These are phyloP conservation scores for Linyphia triangularis DNA, from an alignment of 2,888 invertebrate species.

Conservation along the genomic window DNA sequence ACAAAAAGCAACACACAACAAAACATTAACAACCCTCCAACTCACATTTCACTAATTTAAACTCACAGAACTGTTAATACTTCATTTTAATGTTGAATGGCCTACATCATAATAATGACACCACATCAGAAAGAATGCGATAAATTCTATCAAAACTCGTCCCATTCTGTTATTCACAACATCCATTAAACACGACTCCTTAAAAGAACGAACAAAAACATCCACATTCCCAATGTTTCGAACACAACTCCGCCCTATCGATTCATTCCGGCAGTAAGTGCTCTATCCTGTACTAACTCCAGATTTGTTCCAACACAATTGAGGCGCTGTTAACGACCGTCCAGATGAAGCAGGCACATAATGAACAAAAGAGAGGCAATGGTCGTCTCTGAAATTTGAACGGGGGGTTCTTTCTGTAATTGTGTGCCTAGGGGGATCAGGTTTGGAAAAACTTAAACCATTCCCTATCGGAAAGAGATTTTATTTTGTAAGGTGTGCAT, in stretches of 20 bases:
- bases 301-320: slow-evolving; percentile 69
- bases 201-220: not conserved
- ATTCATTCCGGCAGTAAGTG: slow-evolving; percentile 41
- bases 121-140: not conserved
- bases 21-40: too few relatives aligned
- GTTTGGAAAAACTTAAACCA: not conserved
- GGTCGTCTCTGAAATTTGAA: slow-evolving; percentile 15
- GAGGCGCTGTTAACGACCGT: slow-evolving; percentile 53
- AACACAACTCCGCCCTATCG: slow-evolving; percentile 27
- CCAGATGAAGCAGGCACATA: slow-evolving; percentile 54
- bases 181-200: slow-evolving; percentile 27
- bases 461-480: slow-evolving; percentile 22
- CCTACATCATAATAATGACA: too few relatives aligned
- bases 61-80: too few relatives aligned
- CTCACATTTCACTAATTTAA: too few relatives aligned
- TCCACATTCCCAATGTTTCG: slow-evolving; percentile 12
- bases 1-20: too few relatives aligned
- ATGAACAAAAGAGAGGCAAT: slow-evolving; percentile 50
- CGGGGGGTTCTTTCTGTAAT: slow-evolving; percentile 33
- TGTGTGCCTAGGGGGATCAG: slow-evolving; percentile 5
- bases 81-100: too few relatives aligned
- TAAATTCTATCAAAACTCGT: not conserved
- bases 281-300: slow-evolving; percentile 36
- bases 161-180: slow-evolving; percentile 16
- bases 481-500: not conserved